A percentile compares a stretch with the other conserved stretches of the same genome.
Conservation (phyloP, 2,113 vertebrate species). For the Siniperca knerii region DNA sequence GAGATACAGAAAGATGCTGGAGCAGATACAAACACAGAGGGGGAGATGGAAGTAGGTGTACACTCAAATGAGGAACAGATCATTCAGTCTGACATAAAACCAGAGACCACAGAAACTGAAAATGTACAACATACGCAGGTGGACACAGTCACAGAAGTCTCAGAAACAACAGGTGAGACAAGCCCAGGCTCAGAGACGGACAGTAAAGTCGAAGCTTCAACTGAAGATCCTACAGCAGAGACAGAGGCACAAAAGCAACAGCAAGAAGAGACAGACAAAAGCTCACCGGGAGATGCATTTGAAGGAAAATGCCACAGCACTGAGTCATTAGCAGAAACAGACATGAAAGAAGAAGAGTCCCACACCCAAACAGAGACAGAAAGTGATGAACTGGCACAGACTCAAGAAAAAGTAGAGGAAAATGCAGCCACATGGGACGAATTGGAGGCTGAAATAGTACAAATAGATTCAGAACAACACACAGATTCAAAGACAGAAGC, state of each 20-base stretch:
- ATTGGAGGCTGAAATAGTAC: not conserved
- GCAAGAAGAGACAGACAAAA: conserved; percentile 22
- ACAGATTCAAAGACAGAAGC: conserved; percentile 18
- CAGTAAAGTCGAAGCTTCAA: not conserved
- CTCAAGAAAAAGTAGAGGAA: conserved; percentile 4
- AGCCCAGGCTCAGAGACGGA: conserved; percentile 16
- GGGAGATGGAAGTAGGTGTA: not conserved
- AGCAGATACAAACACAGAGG: not conserved
- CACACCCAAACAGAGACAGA: conserved; percentile 35
- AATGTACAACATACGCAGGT: conserved; percentile 16
- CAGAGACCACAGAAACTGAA: conserved; percentile 35
- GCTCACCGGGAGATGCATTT: not conserved
- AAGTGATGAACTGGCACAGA: not conserved
- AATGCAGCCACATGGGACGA: not conserved
- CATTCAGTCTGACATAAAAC: conserved; percentile 20
- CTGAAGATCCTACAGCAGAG: conserved; percentile 5
- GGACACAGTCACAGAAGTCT: conserved; percentile 12
- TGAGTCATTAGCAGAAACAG: conserved; percentile 47
- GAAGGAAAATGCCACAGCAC: conserved; percentile 21
- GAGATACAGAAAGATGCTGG: not conserved
- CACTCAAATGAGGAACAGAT: conserved; percentile 10
- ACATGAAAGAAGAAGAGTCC: conserved; percentile 12
- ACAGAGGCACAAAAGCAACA: conserved; percentile 18
- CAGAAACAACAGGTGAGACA: conserved; percentile 23
- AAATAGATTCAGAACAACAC: conserved; percentile 1